Evolutionary conservation across 2,888 invertebrate genomes (phyloP), one percentile per base, ranked within the genome.

Genomic region (Leptopilina drosophilae): DNA sequence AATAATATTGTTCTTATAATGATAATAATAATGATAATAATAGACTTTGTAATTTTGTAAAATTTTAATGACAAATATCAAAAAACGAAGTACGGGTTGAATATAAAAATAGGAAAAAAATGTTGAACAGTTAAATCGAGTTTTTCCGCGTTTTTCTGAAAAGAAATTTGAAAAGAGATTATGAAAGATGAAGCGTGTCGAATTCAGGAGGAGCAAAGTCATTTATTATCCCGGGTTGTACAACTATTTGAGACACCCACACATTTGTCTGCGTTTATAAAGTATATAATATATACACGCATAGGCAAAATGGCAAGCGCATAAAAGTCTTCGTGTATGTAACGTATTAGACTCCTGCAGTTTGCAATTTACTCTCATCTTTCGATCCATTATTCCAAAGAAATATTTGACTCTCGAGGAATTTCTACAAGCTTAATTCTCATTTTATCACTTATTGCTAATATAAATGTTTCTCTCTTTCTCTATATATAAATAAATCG

Each of bases 111-210:
- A 53, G 1, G 14, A 69, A 69, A 56, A 56, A 56, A 26, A 9
- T n/a, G 5, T 12, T 59, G 67, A 49, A 15, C 46, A 33, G 46
- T 40, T 56, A 53, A 73, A 73, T 73, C 9, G 33, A 53, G 15
- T 40, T 73, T 20, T 73, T 73, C 33, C 26, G 26, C 8, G 73
- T 56, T 73, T 56, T 59, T 15, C 53, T 26, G 7, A n/a, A n/a
- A 56, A 15, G 26, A 73, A 73, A 56, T 40, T 56, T 15, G n/a
- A 59, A 53, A 73, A 56, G 73, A 53, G 56, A 33, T 87, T 86
- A 85, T 86, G 88, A 88, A 88, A 88, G 89, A 89, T 89, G 88
- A 89, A 88, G 88, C 85, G 85, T 84, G 85, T 87, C 87, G 87
- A 87, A 85, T 85, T 86, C 87, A 86, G 86, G 85, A 84, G 85